These are phyloP conservation scores for Resseliella maxima DNA, from an alignment of 2,888 invertebrate genomes.

Conservation along the genomic window DNA sequence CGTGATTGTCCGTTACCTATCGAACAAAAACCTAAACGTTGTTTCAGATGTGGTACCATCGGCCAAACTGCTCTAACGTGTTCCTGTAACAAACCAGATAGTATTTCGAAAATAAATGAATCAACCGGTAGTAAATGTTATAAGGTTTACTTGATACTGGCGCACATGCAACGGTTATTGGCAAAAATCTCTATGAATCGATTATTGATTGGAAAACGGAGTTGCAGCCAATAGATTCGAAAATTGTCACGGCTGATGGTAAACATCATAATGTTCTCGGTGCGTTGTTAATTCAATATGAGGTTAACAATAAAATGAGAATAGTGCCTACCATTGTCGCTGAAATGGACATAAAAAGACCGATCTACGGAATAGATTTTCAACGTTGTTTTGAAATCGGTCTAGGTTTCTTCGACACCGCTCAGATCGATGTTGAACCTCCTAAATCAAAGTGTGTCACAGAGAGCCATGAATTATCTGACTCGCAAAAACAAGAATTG, in stretches of 20 bases:
- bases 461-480: neutral
- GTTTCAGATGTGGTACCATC: too few relatives aligned
- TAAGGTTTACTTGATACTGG: neutral
- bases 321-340: neutral
- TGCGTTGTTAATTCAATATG: neutral
- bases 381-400: neutral
- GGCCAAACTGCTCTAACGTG: neutral
- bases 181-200: neutral
- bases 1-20: too few relatives aligned
- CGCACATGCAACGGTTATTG: neutral
- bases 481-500: neutral
- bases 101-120: neutral
- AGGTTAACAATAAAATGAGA: neutral
- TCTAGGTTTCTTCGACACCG: neutral
- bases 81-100: neutral
- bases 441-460: neutral
- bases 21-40: too few relatives aligned
- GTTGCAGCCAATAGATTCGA: neutral
- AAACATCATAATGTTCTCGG: neutral
- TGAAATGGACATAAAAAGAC: neutral
- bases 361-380: neutral
- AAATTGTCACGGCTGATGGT: neutral
- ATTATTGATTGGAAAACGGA: neutral
- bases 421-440: neutral
- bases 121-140: neutral